Evolutionary conservation across 2,797 vertebrate genomes (phyloP), one percentile per base, ranked within the genome.

Genomic region (Falco biarmicus): DNA sequence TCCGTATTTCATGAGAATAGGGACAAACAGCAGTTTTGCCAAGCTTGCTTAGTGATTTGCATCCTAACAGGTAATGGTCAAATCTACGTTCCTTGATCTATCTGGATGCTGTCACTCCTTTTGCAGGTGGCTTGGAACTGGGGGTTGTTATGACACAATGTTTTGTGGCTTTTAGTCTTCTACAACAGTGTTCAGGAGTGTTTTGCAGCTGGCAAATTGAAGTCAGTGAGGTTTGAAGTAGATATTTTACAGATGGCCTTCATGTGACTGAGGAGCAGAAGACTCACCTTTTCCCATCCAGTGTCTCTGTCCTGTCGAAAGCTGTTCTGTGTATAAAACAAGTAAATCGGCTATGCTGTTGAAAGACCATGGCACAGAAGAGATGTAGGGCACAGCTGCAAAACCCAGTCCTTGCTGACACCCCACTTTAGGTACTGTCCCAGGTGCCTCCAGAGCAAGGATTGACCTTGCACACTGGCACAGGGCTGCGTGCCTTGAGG

Each of bases 341-440:
- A 24, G 10, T 41, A 53, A 57, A 76, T 53, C 17, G 19, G n/a
- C 31, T 28, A 31, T 45, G 53, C 28, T 74, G 19, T 15, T 57
- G 31, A 63, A 85, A 54, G 65, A 6, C 43, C 6, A 10, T 7
- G 13, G 34, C 15, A 60, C 28, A 79, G 45, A 83, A 51, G 29
- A 51, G 28, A 34, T 34, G 20, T 2, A 3, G 14, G 50, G 21
- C 0, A 4, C 34, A 68, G 28, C 1, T 80, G 53, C 15, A 54
- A 66, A 79, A 20, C 18, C 22, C 29, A 31, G 34, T n/a, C 37
- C 41, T 54, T 13, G 4, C 41, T 24, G 32, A 18, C 15, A 28
- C 5, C 12, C 29, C 25, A 10, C 28, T 6, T 17, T 10, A 74
- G 45, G 28, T 41, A 47, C 32, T 61, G 76, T 9, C 13, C 15